phyloP scores from a whole-genome alignment of 2,888 invertebrate genomes.

The Prenolepis imparis region DNA sequence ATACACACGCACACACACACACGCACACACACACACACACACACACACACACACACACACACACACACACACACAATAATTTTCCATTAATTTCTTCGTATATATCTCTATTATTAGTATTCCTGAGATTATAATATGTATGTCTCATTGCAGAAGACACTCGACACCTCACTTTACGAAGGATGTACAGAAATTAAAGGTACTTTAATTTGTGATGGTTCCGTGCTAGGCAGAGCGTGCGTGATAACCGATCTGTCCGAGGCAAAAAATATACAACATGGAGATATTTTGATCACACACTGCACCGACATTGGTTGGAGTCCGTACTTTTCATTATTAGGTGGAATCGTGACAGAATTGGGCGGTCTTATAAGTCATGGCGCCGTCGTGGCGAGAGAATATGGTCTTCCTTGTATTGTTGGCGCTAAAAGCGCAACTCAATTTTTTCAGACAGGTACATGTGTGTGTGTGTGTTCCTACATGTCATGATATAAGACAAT shows the following conservation, averaged over 20 bases:
- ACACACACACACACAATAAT: too few species aligned
- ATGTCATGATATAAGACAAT: conserved; percentile 6
- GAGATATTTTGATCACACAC: conserved; percentile 92
- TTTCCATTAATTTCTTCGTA: not conserved
- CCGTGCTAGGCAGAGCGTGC: conserved; percentile 90
- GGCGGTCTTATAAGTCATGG: conserved; percentile 95
- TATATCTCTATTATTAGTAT: not conserved
- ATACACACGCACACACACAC: too few species aligned
- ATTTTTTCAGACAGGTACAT: conserved; percentile 90
- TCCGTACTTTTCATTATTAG: conserved; percentile 93
- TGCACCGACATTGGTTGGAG: conserved; percentile 95
- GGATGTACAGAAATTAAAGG: conserved; percentile 86
- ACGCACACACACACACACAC: too few species aligned
- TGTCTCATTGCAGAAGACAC: conserved; percentile 43
- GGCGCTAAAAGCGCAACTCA: conserved; percentile 91
- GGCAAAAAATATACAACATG: conserved; percentile 86
- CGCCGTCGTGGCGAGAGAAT: conserved; percentile 94
- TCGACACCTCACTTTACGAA: not conserved
- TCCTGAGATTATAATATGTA: not conserved
- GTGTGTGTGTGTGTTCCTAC: too few species aligned
- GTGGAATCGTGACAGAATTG: conserved; percentile 93
- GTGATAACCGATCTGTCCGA: conserved; percentile 90
- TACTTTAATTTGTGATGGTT: conserved; percentile 91
- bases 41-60: too few species aligned
- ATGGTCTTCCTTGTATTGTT: conserved; percentile 94